Percentiles rank a stretch among this genome's conserved stretches.
Evolutionary conservation across 1,140 invertebrate species (phyloP).

Genomic region (Drosophila lacteicornis): DNA sequence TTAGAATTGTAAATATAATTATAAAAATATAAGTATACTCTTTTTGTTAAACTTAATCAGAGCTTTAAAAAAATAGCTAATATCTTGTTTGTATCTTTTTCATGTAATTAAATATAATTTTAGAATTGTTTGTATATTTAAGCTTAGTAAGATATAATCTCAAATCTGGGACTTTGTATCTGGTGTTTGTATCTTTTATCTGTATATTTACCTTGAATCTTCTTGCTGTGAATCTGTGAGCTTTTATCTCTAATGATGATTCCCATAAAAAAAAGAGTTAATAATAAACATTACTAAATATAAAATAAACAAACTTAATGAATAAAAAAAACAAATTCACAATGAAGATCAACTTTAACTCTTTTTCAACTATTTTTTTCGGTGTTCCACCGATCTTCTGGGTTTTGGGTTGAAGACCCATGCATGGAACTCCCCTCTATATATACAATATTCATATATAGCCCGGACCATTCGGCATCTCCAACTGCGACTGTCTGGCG

Average conservation of each 20-base stretch:
- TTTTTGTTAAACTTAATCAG: neutral
- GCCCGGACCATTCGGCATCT: slow-evolving; percentile 14
- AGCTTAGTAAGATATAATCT: too few species aligned
- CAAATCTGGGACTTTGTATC: neutral
- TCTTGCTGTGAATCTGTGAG: neutral
- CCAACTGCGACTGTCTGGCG: slow-evolving; percentile 35
- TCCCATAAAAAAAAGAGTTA: neutral
- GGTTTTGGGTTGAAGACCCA: slow-evolving; percentile 64
- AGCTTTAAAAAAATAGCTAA: neutral
- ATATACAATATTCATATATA: slow-evolving; percentile 6
- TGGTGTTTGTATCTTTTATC: neutral
- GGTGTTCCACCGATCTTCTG: slow-evolving; percentile 16
- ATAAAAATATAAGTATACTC: too few species aligned
- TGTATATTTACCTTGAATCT: slow-evolving; percentile 3
- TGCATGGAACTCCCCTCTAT: slow-evolving; percentile 6
- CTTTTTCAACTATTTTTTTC: neutral
- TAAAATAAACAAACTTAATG: neutral
- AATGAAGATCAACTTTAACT: neutral
- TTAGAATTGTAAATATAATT: neutral
- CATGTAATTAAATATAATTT: too few species aligned
- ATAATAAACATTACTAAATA: neutral
- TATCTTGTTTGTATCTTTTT: neutral
- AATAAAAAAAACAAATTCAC: neutral
- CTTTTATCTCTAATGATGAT: neutral
- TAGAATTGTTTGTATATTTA: neutral